phyloP scores from a whole-genome alignment of 1,140 invertebrate genomes.

The Agrilus planipennis region DNA sequence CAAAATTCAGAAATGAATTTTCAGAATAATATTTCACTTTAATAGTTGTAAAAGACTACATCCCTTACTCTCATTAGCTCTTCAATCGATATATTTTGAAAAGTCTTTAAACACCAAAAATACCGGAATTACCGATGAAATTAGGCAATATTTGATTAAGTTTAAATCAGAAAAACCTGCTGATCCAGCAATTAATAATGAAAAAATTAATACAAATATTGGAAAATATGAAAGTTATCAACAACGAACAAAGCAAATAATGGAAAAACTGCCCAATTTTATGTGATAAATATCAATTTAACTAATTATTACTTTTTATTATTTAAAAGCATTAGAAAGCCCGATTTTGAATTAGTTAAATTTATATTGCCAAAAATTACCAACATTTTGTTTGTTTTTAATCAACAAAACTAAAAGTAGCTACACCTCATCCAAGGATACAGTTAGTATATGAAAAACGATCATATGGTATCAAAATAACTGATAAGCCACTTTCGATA shows the following conservation, averaged over 20 bases:
- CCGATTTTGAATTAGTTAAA: constrained; percentile 17
- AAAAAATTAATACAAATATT: no score
- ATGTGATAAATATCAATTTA: constrained; percentile 20
- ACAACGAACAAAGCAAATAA: constrained; percentile 7
- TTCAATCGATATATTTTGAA: constrained; percentile 35
- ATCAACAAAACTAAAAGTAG: constrained; percentile 22
- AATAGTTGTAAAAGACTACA: constrained; percentile 37
- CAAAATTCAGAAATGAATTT: no score
- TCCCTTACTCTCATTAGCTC: constrained; percentile 31
- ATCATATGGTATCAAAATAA: neutral
- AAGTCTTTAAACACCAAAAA: constrained; percentile 13
- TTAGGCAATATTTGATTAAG: no score
- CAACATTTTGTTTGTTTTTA: constrained; percentile 17
- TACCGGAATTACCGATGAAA: constrained; percentile 13
- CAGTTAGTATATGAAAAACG: constrained; percentile 15
- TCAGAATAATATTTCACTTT: no score
- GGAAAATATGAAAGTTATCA: constrained; percentile 5
- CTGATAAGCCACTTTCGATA: constrained; percentile 6
- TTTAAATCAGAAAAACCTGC: no score
- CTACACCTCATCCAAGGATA: constrained; percentile 21
- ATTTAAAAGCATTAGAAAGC: constrained; percentile 16
- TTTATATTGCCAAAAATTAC: constrained; percentile 15
- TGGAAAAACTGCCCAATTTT: constrained; percentile 21
- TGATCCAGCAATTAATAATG: no score
- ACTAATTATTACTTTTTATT: constrained; percentile 25